Percentiles rank a stretch among this genome's conserved stretches.
These are phyloP conservation scores for Dioctria rufipes DNA, from an alignment of 2,888 invertebrate species.

Conservation along the genomic window DNA sequence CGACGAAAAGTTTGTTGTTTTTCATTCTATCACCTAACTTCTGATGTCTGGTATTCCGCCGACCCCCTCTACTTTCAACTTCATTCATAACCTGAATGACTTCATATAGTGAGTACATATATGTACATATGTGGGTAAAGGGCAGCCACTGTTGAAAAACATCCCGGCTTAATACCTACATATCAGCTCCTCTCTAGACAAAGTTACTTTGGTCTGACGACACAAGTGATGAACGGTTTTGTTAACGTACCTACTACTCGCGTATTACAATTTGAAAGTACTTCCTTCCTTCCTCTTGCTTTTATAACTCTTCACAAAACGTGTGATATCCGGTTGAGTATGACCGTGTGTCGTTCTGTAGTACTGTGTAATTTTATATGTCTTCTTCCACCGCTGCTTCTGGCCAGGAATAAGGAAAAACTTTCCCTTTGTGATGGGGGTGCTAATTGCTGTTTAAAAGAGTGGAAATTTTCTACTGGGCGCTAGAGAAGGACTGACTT, in stretches of 20 bases:
- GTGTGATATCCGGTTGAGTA: slow-evolving; percentile 13
- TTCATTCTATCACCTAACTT: background rate
- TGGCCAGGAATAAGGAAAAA: slow-evolving; percentile 7
- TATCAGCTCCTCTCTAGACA: background rate
- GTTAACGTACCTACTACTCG: slow-evolving; percentile 7
- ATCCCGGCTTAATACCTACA: background rate
- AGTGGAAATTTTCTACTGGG: slow-evolving; percentile 11
- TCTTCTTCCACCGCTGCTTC: background rate
- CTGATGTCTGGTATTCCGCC: background rate
- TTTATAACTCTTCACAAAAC: background rate
- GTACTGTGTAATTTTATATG: slow-evolving; percentile 14
- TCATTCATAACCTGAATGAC: background rate
- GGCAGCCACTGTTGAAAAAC: background rate
- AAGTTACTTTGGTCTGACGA: slow-evolving; percentile 22
- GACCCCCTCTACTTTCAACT: background rate
- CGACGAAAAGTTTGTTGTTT: background rate
- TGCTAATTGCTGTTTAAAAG: slow-evolving; percentile 45
- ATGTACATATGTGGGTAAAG: background rate
- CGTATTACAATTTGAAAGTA: slow-evolving; percentile 24
- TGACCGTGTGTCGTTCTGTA: background rate
- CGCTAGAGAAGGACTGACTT: background rate
- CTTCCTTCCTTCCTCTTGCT: slow-evolving; percentile 30
- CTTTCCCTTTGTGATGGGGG: slow-evolving; percentile 31
- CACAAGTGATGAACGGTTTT: slow-evolving; percentile 25
- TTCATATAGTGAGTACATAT: background rate